Evolutionary conservation across 2,888 invertebrate genomes (phyloP).

Genomic region (Leptopilina drosophilae): DNA sequence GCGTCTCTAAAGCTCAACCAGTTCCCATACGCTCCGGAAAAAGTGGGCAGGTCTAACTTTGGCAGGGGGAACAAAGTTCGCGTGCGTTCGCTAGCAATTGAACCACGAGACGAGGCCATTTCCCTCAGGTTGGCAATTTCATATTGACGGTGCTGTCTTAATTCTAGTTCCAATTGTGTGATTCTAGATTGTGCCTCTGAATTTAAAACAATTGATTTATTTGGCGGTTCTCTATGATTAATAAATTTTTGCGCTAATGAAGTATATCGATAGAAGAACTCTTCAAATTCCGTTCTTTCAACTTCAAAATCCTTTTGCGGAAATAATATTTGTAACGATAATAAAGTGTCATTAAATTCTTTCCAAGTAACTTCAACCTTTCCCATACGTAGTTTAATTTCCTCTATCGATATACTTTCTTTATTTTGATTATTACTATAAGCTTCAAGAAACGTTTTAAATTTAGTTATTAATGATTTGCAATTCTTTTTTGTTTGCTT

Average conservation of each 20-base stretch:
- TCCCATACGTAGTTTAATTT: too few species aligned
- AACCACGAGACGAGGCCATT: not conserved
- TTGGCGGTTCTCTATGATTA: not conserved
- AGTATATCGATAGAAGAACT: not conserved
- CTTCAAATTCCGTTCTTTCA: not conserved
- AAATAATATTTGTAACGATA: not conserved
- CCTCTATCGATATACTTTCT: too few species aligned
- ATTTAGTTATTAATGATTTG: not conserved
- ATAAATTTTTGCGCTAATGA: not conserved
- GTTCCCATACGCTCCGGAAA: not conserved
- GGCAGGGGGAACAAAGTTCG: not conserved
- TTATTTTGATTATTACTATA: too few species aligned
- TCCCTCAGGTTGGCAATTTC: not conserved
- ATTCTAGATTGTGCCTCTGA: not conserved
- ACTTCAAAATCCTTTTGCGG: not conserved
- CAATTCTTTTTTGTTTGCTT: slow-evolving; percentile 1
- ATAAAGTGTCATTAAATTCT: too few species aligned
- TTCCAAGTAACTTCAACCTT: too few species aligned
- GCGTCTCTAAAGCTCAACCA: slow-evolving; percentile 36
- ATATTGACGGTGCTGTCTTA: not conserved
- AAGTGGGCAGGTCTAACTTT: not conserved
- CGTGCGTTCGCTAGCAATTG: not conserved
- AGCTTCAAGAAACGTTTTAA: not conserved
- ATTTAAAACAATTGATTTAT: not conserved
- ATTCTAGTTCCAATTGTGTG: not conserved